phyloP scores from a whole-genome alignment of 1,140 invertebrate species.

The Chironomus tepperi region DNA sequence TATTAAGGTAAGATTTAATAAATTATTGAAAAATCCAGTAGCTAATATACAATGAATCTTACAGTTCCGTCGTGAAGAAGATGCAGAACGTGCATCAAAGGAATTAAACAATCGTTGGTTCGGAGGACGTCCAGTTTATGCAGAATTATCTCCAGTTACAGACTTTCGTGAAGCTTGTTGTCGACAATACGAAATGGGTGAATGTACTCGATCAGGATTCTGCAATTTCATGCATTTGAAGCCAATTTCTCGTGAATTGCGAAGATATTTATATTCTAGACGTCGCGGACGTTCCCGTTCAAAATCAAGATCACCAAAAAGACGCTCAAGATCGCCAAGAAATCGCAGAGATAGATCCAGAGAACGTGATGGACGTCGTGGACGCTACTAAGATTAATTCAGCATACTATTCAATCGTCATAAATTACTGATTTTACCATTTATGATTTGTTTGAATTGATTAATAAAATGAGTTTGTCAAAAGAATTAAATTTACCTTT shows the following conservation, averaged over 20 bases:
- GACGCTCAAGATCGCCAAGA: conserved; percentile 30
- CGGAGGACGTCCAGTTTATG: conserved; percentile 95
- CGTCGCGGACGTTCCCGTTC: conserved; percentile 34
- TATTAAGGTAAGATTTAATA: conserved; percentile 63
- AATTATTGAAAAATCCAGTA: neutral
- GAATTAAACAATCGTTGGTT: conserved; percentile 99
- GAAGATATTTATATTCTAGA: conserved; percentile 54
- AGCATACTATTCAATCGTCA: too few relatives aligned
- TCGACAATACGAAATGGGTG: conserved; percentile 98
- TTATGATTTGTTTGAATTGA: too few relatives aligned
- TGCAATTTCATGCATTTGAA: conserved; percentile 99
- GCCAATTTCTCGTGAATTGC: conserved; percentile 87
- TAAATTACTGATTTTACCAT: too few relatives aligned
- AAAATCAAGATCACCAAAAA: conserved; percentile 34
- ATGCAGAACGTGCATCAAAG: conserved; percentile 93
- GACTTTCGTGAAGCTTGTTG: conserved; percentile 99
- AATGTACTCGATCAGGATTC: conserved; percentile 95
- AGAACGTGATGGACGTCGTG: conserved; percentile 26
- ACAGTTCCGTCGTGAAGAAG: conserved; percentile 93
- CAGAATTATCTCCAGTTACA: conserved; percentile 95
- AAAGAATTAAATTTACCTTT: too few relatives aligned
- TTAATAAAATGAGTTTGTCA: too few relatives aligned
- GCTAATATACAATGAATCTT: conserved; percentile 29
- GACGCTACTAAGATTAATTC: conserved; percentile 21
- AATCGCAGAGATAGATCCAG: conserved; percentile 38